Evolutionary conservation across 2,797 vertebrate species (phyloP).

Genomic region (Moxostoma hubbsi): DNA sequence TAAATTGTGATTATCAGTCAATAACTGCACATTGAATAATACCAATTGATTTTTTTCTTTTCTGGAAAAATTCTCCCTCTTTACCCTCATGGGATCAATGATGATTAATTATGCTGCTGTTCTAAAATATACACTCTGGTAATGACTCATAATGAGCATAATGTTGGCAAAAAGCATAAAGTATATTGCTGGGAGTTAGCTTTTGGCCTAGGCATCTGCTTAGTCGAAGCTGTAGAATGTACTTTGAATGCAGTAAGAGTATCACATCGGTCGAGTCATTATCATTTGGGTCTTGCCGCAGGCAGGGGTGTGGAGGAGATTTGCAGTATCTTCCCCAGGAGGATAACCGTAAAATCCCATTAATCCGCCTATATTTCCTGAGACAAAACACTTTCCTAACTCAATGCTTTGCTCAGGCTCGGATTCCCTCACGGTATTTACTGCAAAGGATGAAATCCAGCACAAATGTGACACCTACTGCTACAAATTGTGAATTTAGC

Average conservation of each 20-base stretch:
- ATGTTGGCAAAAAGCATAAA: conserved; percentile 36
- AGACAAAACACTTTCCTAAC: conserved; percentile 72
- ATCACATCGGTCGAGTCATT: conserved; percentile 62
- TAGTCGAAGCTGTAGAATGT: background rate
- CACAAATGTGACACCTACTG: conserved; percentile 4
- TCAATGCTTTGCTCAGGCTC: conserved; percentile 58
- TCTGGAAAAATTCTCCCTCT: conserved; percentile 18
- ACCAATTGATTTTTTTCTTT: conserved; percentile 1
- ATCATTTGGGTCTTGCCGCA: conserved; percentile 66
- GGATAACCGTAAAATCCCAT: conserved; percentile 74
- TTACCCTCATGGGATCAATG: conserved; percentile 31
- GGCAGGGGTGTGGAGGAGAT: conserved; percentile 65
- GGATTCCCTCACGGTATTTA: conserved; percentile 26
- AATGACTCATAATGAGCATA: conserved; percentile 31
- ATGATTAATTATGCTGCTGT: conserved; percentile 26
- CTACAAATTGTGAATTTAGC: background rate
- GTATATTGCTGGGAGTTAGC: conserved; percentile 14
- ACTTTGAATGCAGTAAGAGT: conserved; percentile 54
- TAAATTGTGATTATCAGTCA: conserved; percentile 6
- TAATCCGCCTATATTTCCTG: conserved; percentile 73
- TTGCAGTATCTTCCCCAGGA: conserved; percentile 68
- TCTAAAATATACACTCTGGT: conserved; percentile 21
- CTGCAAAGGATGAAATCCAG: background rate
- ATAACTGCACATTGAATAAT: conserved; percentile 1
- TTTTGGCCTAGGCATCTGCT: conserved; percentile 20